Percentiles rank a stretch among this genome's conserved stretches.
Conservation (phyloP, 2,888 invertebrate species). For the Brenthis ino region DNA sequence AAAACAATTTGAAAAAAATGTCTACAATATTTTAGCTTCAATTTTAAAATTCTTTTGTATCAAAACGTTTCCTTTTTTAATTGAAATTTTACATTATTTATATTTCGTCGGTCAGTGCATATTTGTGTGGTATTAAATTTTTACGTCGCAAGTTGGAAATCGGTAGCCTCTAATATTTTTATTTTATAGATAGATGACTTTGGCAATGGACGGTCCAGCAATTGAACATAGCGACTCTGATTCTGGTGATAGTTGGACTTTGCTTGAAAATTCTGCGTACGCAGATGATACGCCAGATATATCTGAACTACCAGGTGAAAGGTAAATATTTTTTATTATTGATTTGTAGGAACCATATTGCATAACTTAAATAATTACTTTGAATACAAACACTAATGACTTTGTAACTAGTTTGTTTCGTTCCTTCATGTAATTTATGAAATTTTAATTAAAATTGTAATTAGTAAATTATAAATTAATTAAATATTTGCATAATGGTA, state of each 20-base stretch:
- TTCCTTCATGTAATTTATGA: not conserved
- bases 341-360: constrained; percentile 5
- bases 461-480: no score
- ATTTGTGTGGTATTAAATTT: constrained; percentile 14
- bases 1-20: constrained; percentile 54
- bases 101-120: constrained; percentile 27
- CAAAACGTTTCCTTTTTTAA: not conserved
- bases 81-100: constrained; percentile 39
- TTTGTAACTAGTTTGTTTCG: not conserved
- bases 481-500: no score
- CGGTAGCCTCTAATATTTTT: not conserved
- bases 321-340: constrained; percentile 45
- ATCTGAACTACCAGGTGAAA: constrained; percentile 50
- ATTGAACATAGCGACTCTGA: constrained; percentile 77
- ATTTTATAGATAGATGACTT: constrained; percentile 25
- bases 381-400: not conserved
- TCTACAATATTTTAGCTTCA: constrained; percentile 45
- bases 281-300: constrained; percentile 57
- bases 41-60: constrained; percentile 56
- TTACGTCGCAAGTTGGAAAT: constrained; percentile 24
- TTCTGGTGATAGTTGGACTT: constrained; percentile 78
- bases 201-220: constrained; percentile 64
- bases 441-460: no score
- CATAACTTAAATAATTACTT: not conserved
- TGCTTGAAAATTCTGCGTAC: constrained; percentile 61